Conservation (phyloP, 1,140 invertebrate genomes). For the Anoplophora glabripennis region DNA sequence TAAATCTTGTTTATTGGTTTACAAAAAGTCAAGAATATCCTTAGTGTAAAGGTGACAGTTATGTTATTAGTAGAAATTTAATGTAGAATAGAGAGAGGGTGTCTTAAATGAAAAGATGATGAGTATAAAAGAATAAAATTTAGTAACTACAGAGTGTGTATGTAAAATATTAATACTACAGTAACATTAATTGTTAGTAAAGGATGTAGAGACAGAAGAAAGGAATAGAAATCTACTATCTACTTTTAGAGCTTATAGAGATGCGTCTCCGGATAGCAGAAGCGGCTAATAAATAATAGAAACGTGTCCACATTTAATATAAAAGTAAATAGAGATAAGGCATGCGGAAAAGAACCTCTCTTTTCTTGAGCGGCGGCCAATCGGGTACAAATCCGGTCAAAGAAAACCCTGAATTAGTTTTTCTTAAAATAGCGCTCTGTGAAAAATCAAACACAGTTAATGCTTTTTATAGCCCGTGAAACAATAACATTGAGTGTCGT, state of each 20-base stretch:
- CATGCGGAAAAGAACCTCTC: constrained; percentile 31
- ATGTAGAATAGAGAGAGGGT: constrained; percentile 7
- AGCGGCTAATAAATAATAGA: not conserved
- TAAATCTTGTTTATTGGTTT: too few relatives aligned
- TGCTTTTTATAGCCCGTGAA: not conserved
- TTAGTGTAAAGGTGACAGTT: too few relatives aligned
- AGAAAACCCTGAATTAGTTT: constrained; percentile 19
- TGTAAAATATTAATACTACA: constrained; percentile 20
- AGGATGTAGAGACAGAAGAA: constrained; percentile 19
- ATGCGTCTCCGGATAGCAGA: constrained; percentile 31
- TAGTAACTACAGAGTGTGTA: constrained; percentile 19
- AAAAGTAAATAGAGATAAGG: constrained; percentile 17
- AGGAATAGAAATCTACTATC: not conserved
- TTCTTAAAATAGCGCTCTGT: constrained; percentile 20
- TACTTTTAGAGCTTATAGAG: constrained; percentile 27
- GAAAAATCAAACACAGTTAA: constrained; percentile 14
- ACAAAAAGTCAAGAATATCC: too few relatives aligned
- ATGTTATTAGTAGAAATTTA: too few relatives aligned
- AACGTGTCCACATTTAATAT: constrained; percentile 13
- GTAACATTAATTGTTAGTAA: constrained; percentile 24
- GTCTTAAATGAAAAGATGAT: constrained; percentile 33
- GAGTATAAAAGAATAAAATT: constrained; percentile 44
- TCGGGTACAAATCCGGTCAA: constrained; percentile 29
- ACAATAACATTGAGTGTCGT: too few relatives aligned
- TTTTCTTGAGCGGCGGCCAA: constrained; percentile 36